Conservation (phyloP, 1,140 invertebrate genomes). For the Augochlora pura region DNA sequence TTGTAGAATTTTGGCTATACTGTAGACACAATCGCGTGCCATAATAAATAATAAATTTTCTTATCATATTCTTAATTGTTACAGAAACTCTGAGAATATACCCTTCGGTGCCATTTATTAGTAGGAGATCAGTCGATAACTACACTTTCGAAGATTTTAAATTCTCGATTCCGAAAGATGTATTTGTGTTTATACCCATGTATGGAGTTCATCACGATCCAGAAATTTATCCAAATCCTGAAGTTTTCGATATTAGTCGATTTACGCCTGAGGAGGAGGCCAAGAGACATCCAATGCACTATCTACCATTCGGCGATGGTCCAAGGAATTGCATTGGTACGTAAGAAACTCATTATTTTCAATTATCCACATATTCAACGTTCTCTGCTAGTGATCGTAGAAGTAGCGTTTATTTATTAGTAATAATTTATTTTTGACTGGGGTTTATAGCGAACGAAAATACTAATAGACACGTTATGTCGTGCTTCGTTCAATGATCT, state of each 20-base stretch:
- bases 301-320: slow-evolving; percentile 44
- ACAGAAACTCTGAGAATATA: slow-evolving; percentile 51
- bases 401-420: too few species aligned
- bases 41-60: neutral
- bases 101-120: slow-evolving; percentile 12
- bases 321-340: slow-evolving; percentile 53
- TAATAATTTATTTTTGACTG: too few species aligned
- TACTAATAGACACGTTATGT: too few species aligned
- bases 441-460: too few species aligned
- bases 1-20: too few species aligned
- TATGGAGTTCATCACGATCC: slow-evolving; percentile 27
- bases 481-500: too few species aligned
- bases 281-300: slow-evolving; percentile 33
- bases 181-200: slow-evolving; percentile 13
- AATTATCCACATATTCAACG: too few species aligned
- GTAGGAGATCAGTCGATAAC: neutral
- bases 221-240: slow-evolving; percentile 42
- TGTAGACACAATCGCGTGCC: too few species aligned
- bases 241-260: slow-evolving; percentile 43
- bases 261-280: slow-evolving; percentile 1
- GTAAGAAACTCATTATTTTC: too few species aligned
- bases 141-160: slow-evolving; percentile 39
- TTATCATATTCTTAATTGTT: neutral
- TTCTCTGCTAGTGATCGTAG: too few species aligned
- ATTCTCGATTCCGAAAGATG: slow-evolving; percentile 6